A percentile compares a stretch with the other conserved stretches of the same genome.
These are phyloP conservation scores for Atrina japonica DNA, from an alignment of 2,888 invertebrate genomes.

Conservation along the genomic window DNA sequence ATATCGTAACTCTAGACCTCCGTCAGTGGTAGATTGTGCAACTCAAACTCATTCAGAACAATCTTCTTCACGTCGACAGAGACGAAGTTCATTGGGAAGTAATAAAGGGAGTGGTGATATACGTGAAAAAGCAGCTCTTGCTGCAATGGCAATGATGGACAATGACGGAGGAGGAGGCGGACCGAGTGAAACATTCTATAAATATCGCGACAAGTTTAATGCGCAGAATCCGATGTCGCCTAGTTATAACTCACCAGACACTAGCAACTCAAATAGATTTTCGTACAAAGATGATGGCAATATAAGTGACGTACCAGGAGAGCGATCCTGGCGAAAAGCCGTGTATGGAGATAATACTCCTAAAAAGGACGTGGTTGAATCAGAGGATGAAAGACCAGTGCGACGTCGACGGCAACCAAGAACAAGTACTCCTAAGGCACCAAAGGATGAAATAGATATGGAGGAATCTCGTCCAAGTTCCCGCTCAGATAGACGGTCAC, in stretches of 20 bases:
- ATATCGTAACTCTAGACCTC: constrained; percentile 50
- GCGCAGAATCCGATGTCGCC: constrained; percentile 47
- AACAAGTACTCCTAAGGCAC: constrained; percentile 66
- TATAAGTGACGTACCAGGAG: constrained; percentile 63
- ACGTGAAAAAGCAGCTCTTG: constrained; percentile 57
- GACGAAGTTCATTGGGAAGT: constrained; percentile 48
- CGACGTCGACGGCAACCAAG: constrained; percentile 56
- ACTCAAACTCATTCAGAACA: constrained; percentile 66
- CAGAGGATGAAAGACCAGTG: constrained; percentile 46
- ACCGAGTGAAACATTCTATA: constrained; percentile 63
- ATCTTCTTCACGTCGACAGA: constrained; percentile 50
- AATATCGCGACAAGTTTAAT: constrained; percentile 65
- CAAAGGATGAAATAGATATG: constrained; percentile 45
- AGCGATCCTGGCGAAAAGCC: constrained; percentile 70
- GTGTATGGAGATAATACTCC: constrained; percentile 69
- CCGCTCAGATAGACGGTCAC: constrained; percentile 44
- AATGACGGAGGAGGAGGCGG: constrained; percentile 44
- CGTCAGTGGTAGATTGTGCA: constrained; percentile 64
- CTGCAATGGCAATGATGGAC: constrained; percentile 53
- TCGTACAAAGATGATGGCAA: constrained; percentile 51
- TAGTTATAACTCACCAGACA: constrained; percentile 33
- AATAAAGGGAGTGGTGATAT: constrained; percentile 47
- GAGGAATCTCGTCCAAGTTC: constrained; percentile 43
- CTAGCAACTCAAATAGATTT: constrained; percentile 21
- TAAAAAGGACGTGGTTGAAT: constrained; percentile 52